These are phyloP conservation scores for Agapetus fuscipes DNA, from an alignment of 2,888 invertebrate genomes.

Conservation along the genomic window DNA sequence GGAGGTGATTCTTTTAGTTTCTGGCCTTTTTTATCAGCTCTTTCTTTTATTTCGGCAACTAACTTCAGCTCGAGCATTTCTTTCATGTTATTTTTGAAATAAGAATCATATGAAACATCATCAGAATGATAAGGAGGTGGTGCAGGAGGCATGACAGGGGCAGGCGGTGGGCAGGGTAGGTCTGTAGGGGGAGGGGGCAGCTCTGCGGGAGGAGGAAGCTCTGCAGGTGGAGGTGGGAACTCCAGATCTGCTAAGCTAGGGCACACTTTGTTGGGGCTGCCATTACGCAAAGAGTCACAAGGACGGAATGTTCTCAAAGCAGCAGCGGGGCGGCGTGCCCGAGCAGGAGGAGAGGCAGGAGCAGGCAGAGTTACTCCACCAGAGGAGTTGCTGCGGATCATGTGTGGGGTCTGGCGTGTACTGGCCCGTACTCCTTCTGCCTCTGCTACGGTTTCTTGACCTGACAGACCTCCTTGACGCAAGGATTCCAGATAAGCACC, in stretches of 20 bases:
- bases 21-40: conserved; percentile 56
- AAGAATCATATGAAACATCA: conserved; percentile 1
- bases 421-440: conserved; percentile 53
- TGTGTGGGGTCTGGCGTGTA: conserved; percentile 63
- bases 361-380: conserved; percentile 63
- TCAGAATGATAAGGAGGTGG: conserved; percentile 24
- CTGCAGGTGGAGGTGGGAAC: conserved; percentile 78
- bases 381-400: conserved; percentile 84
- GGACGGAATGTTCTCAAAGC: conserved; percentile 39
- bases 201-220: conserved; percentile 69
- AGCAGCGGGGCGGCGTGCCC: conserved; percentile 28
- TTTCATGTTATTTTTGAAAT: conserved; percentile 52
- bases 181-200: conserved; percentile 23
- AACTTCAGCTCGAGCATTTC: conserved; percentile 74
- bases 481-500: conserved; percentile 94
- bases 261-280: conserved; percentile 62
- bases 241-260: conserved; percentile 74
- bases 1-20: conserved; percentile 46
- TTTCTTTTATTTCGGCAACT: conserved; percentile 76
- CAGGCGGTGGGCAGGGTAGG: conserved; percentile 27
- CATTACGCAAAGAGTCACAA: conserved; percentile 37
- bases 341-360: conserved; percentile 38
- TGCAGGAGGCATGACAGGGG: conserved; percentile 19
- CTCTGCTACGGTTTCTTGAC: conserved; percentile 29
- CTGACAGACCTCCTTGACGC: conserved; percentile 59